A percentile compares a stretch with the other conserved stretches of the same genome.
These are phyloP conservation scores for Trypoxylon attenuatum DNA, from an alignment of 2,888 invertebrate species.

Conservation along the genomic window DNA sequence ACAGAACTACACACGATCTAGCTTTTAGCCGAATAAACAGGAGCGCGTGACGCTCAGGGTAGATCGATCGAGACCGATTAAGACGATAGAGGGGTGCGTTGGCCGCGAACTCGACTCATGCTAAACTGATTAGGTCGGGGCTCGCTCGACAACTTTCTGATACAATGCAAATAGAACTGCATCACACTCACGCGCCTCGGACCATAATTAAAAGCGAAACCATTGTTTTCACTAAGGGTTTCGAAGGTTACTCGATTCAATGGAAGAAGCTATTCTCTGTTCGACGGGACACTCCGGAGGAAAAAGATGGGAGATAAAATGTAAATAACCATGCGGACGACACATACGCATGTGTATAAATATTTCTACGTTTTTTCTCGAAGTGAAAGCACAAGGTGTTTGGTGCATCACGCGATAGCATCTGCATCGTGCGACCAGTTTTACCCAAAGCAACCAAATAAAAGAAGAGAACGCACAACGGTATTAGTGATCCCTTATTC, in stretches of 20 bases:
- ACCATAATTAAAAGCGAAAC: too few species aligned
- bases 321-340: neutral
- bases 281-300: too few species aligned
- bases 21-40: slow-evolving; percentile 68
- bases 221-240: too few species aligned
- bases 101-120: neutral
- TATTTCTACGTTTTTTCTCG: neutral
- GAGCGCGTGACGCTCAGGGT: neutral
- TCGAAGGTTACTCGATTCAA: too few species aligned
- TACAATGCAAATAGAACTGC: too few species aligned
- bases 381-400: neutral
- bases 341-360: neutral
- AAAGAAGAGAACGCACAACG: too few species aligned
- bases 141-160: too few species aligned
- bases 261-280: too few species aligned
- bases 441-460: too few species aligned
- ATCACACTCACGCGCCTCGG: too few species aligned
- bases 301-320: slow-evolving; percentile 1
- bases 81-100: slow-evolving; percentile 47
- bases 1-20: slow-evolving; percentile 25
- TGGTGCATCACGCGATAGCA: neutral
- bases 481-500: too few species aligned
- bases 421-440: neutral
- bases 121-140: neutral
- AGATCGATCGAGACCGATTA: slow-evolving; percentile 40